Percentiles rank a stretch among this genome's conserved stretches.
These are phyloP conservation scores for Globodera ellingtonae DNA, from an alignment of 1,140 invertebrate genomes.

Conservation along the genomic window DNA sequence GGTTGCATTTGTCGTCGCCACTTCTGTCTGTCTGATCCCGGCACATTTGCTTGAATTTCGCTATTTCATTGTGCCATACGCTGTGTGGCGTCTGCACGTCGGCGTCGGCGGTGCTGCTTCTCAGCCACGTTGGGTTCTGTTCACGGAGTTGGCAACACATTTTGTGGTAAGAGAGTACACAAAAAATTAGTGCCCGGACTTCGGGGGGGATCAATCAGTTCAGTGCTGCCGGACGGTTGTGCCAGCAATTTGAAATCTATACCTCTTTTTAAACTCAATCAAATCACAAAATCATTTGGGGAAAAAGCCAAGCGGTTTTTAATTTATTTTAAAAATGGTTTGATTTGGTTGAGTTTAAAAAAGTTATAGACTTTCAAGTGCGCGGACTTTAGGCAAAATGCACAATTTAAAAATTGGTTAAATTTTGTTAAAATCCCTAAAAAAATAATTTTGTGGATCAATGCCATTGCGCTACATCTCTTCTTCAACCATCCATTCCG, in stretches of 20 bases:
- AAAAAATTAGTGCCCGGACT: too few relatives aligned
- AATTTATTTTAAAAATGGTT: too few relatives aligned
- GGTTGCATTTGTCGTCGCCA: slow-evolving; percentile 70
- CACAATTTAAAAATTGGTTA: slow-evolving; percentile 68
- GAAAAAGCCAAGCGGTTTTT: too few relatives aligned
- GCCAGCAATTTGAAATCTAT: too few relatives aligned
- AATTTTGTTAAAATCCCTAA: slow-evolving; percentile 74
- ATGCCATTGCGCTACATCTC: slow-evolving; percentile 77
- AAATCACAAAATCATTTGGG: too few relatives aligned
- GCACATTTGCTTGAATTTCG: slow-evolving; percentile 86
- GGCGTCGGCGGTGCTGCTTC: not conserved
- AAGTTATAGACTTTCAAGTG: too few relatives aligned
- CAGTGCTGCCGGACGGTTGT: too few relatives aligned
- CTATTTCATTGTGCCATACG: slow-evolving; percentile 90
- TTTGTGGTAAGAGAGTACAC: not conserved
- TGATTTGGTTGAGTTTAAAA: too few relatives aligned
- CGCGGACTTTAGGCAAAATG: too few relatives aligned
- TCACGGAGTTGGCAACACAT: slow-evolving; percentile 65
- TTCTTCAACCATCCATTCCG: slow-evolving; percentile 81
- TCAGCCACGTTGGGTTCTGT: not conserved
- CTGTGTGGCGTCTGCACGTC: slow-evolving; percentile 74
- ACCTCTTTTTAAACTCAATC: too few relatives aligned
- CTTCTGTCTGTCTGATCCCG: slow-evolving; percentile 74
- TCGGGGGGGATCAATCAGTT: too few relatives aligned
- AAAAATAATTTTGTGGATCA: slow-evolving; percentile 74